Percentiles rank a stretch among this genome's conserved stretches.
phyloP scores from a whole-genome alignment of 2,797 vertebrate genomes.

The Gymnothorax reevesii region DNA sequence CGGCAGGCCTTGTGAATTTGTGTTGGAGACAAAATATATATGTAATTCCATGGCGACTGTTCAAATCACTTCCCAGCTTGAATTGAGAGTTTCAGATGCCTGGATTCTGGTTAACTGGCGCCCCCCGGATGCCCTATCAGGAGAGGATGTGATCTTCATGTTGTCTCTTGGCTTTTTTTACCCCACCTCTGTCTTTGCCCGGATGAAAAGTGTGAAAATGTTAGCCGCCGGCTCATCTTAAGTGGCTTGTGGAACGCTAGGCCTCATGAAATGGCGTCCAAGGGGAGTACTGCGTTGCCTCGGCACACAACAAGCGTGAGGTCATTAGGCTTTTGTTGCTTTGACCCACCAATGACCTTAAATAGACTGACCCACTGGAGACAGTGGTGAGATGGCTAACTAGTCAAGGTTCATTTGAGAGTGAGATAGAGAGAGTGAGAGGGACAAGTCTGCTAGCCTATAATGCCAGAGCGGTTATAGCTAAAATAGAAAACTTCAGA shows the following conservation, averaged over 20 bases:
- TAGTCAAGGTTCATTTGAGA: not conserved
- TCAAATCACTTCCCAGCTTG: not conserved
- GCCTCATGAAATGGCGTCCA: not conserved
- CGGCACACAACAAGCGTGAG: not conserved
- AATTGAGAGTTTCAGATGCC: not conserved
- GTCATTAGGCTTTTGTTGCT: conserved; percentile 3
- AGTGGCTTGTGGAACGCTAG: conserved; percentile 9
- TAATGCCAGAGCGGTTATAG: not conserved
- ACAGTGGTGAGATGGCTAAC: conserved; percentile 7
- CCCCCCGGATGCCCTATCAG: not conserved
- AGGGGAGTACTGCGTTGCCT: conserved; percentile 11
- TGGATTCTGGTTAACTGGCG: not conserved
- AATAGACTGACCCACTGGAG: not conserved
- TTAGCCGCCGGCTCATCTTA: not conserved
- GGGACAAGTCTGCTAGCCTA: not conserved
- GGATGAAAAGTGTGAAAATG: not conserved
- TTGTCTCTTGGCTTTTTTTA: not conserved
- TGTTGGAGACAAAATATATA: not conserved
- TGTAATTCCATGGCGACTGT: not conserved
- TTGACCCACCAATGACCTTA: conserved; percentile 30
- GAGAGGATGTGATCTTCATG: not conserved
- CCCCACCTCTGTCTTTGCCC: not conserved
- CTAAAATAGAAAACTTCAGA: no score
- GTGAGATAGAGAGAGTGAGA: not conserved
- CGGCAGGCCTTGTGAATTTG: not conserved